A percentile compares a stretch with the other conserved stretches of the same genome.
Conservation (phyloP, 2,797 vertebrate genomes). For the Gadopsis bispinosus region DNA sequence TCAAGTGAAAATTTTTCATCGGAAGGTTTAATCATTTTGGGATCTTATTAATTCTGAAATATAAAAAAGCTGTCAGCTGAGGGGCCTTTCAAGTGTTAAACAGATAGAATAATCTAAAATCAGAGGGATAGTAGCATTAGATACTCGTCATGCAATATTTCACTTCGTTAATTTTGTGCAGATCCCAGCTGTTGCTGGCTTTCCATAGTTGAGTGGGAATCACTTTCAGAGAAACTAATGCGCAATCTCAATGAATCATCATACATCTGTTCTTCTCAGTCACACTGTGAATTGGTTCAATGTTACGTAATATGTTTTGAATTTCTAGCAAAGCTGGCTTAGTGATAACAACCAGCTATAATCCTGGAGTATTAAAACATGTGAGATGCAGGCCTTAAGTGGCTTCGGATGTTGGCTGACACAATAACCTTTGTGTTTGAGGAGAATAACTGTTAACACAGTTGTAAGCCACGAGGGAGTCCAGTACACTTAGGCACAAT, state of each 20-base stretch:
- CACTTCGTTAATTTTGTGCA: slow-evolving; percentile 16
- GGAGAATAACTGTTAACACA: not conserved
- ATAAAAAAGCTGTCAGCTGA: slow-evolving; percentile 11
- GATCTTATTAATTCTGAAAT: not conserved
- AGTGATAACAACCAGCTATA: slow-evolving; percentile 31
- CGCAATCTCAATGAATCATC: slow-evolving; percentile 15
- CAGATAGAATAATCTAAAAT: not conserved
- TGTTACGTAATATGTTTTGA: slow-evolving; percentile 61
- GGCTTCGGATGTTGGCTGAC: slow-evolving; percentile 29
- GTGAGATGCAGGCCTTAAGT: slow-evolving; percentile 3
- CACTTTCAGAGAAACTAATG: slow-evolving; percentile 27
- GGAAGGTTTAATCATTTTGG: rapidly evolving
- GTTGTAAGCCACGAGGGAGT: slow-evolving; percentile 3
- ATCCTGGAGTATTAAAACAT: slow-evolving; percentile 27
- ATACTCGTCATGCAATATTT: not conserved
- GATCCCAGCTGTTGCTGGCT: slow-evolving; percentile 14
- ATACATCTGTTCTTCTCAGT: slow-evolving; percentile 15
- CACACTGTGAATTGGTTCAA: not conserved
- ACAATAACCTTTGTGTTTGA: slow-evolving; percentile 13
- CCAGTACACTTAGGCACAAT: not conserved
- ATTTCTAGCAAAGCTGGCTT: slow-evolving; percentile 40
- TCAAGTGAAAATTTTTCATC: not conserved
- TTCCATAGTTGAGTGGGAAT: slow-evolving; percentile 3
- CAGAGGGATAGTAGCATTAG: not conserved
- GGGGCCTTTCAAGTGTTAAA: not conserved